These are phyloP conservation scores for Eurystomus gularis DNA, from an alignment of 2,113 vertebrate genomes.

Conservation along the genomic window DNA sequence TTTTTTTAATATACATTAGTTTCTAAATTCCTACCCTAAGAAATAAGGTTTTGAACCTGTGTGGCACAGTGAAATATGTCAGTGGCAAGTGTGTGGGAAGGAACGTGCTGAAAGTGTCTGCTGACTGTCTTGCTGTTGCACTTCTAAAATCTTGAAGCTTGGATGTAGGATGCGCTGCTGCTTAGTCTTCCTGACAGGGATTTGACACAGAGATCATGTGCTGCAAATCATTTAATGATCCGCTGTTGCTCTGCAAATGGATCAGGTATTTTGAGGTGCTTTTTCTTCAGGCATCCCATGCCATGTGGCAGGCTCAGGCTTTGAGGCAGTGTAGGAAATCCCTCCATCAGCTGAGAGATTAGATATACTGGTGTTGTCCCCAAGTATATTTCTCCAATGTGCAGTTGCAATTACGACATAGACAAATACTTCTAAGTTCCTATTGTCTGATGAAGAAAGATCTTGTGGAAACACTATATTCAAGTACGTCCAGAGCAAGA, in stretches of 20 bases:
- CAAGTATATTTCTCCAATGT: not conserved
- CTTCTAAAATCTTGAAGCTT: not conserved
- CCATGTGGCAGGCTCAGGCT: not conserved
- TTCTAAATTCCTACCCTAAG: not conserved
- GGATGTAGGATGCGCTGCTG: not conserved
- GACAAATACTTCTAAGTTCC: not conserved
- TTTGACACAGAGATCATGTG: not conserved
- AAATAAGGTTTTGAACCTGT: not conserved
- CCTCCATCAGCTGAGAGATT: not conserved
- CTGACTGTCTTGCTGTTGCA: not conserved
- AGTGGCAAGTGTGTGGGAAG: not conserved
- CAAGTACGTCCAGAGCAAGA: not conserved
- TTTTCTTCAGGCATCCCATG: not conserved
- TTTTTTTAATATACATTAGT: not conserved
- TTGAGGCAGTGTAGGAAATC: not conserved
- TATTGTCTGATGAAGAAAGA: not conserved
- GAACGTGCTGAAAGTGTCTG: not conserved
- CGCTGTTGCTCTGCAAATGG: not conserved
- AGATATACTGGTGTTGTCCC: not conserved
- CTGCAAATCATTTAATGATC: not conserved
- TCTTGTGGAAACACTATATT: not conserved
- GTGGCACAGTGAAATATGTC: not conserved
- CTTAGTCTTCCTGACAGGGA: not conserved
- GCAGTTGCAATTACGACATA: not conserved
- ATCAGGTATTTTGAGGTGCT: not conserved